These are phyloP conservation scores for Callyntrura sp. DNA, from an alignment of 2,888 invertebrate species.

Conservation along the genomic window DNA sequence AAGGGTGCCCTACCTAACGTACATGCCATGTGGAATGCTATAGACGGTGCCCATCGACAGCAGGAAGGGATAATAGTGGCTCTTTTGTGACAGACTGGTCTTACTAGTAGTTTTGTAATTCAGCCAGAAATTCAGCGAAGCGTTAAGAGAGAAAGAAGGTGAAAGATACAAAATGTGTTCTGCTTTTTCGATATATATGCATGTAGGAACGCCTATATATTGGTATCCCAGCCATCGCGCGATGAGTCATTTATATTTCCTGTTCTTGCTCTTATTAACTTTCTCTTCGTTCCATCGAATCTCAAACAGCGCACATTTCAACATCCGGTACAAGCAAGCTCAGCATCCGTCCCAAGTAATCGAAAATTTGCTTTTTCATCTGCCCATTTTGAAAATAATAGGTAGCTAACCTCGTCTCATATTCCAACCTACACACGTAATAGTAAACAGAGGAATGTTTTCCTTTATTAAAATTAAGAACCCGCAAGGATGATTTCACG, in stretches of 20 bases:
- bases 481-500: conserved; percentile 1
- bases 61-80: no score
- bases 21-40: no score
- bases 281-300: conserved; percentile 29
- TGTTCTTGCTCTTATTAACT: conserved; percentile 52
- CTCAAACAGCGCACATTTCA: conserved; percentile 8
- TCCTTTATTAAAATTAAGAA: background rate
- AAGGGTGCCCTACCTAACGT: no score
- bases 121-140: conserved; percentile 15
- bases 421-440: no score
- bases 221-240: conserved; percentile 15
- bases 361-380: background rate
- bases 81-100: no score
- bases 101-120: background rate
- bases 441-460: no score
- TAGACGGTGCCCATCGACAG: no score
- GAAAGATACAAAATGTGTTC: background rate
- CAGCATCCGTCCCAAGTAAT: background rate
- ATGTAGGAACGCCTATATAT: background rate
- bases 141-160: background rate
- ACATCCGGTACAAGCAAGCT: conserved; percentile 13
- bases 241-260: conserved; percentile 67
- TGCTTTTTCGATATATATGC: background rate
- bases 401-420: background rate
- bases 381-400: background rate